Evolutionary conservation across 2,797 vertebrate genomes (phyloP), one percentile per base, ranked within the genome.

Genomic region (Bufotes viridis): DNA sequence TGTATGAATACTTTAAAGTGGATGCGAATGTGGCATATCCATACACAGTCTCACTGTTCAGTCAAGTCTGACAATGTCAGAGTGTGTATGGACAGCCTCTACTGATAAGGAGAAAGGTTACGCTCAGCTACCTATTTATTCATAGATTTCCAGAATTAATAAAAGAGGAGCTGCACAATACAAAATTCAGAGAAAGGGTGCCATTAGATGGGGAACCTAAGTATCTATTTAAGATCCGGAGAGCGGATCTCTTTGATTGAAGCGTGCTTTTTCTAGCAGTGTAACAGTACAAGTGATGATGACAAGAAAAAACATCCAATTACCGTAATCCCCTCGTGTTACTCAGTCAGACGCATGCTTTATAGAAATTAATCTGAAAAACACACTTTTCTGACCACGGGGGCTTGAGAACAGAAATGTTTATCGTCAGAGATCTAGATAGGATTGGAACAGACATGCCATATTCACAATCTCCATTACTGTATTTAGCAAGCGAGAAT

Each of bases 401-500:
- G 29, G 12, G 75, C 75, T 79, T 78, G 34, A 79, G 24, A 55
- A 15, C 60, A 58, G 51, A 79, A 42, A 29, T 67, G 49, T 61
- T 72, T 81, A 81, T 49, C 55, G 5, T 74, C 65, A 20, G 17
- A 20, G 17, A 75, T 74, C 67, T 87, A 69, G 67, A 53, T 72
- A 55, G 63, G 76, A 29, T 20, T 22, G 34, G 78, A 74, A 29
- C 78, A 58, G 85, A 63, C 57, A 26, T 17, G 26, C 10, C 65
- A 72, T 75, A 55, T 24, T 49, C 53, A n/a, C 0, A 82, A n/a
- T 51, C 65, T 82, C 86, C 75, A 82, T 81, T 26, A 74, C 75
- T 75, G 57, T 87, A 75, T 87, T 87, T 87, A 87, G 85, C 81
- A 75, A 65, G 82, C 70, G 76, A 55, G 58, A 75, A 72, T 74